These are phyloP conservation scores for Ictidomys tridecemlineatus DNA, from an alignment of 2,113 vertebrate genomes.

Conservation along the genomic window DNA sequence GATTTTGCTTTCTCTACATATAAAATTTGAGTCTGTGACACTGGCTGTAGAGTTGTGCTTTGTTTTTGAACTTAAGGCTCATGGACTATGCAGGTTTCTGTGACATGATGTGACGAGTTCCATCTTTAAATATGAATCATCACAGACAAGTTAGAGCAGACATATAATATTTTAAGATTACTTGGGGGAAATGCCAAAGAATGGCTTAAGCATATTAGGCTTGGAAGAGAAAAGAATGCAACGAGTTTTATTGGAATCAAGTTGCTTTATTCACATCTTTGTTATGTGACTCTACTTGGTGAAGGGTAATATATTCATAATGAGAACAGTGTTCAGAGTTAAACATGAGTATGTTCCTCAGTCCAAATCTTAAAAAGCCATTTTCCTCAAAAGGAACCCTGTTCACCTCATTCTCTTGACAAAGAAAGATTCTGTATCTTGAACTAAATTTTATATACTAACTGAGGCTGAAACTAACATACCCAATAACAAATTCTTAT, in stretches of 20 bases:
- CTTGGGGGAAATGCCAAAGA: conserved; percentile 15
- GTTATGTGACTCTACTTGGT: background rate
- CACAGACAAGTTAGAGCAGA: conserved; percentile 83
- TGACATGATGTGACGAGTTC: conserved; percentile 56
- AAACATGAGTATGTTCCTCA: background rate
- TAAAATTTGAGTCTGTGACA: background rate
- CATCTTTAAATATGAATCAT: conserved; percentile 72
- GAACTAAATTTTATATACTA: background rate
- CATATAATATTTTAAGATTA: conserved; percentile 17
- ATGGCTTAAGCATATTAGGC: background rate
- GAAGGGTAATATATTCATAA: background rate
- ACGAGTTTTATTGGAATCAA: background rate
- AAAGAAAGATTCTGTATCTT: background rate
- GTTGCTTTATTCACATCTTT: background rate
- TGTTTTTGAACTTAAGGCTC: conserved; percentile 44
- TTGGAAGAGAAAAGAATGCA: background rate
- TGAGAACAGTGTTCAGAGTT: background rate
- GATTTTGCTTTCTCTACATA: background rate
- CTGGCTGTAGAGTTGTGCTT: background rate
- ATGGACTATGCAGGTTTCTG: conserved; percentile 60
- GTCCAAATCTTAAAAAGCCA: background rate
- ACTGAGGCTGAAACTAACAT: background rate
- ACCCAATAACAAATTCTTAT: background rate
- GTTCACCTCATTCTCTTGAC: background rate
- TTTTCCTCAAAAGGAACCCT: background rate